Evolutionary conservation across 2,888 invertebrate species (phyloP).

Genomic region (Schizaphis graminum): DNA sequence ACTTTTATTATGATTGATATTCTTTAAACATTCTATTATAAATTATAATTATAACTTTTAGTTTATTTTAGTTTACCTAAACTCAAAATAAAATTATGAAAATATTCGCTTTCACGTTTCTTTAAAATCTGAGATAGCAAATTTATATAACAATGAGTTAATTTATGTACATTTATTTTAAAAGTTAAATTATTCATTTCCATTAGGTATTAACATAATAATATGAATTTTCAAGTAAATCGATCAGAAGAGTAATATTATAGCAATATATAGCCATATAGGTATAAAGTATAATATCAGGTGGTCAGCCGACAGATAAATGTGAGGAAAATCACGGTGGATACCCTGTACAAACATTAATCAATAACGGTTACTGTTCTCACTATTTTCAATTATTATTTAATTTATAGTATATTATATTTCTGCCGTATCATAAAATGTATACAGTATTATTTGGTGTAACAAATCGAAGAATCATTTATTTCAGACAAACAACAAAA

Average conservation of each 20-base stretch:
- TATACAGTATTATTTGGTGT: not conserved
- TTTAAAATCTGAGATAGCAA: not conserved
- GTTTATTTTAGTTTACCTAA: not conserved
- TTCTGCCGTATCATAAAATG: not conserved
- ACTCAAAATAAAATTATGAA: not conserved
- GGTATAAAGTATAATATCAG: not conserved
- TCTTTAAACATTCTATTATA: not conserved
- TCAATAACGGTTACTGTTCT: not conserved
- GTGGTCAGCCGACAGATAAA: not conserved
- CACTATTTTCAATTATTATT: not conserved
- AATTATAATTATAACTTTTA: not conserved
- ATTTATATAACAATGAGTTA: not conserved
- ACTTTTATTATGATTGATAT: not conserved
- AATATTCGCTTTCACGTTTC: not conserved
- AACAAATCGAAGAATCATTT: not conserved
- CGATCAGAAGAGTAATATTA: not conserved
- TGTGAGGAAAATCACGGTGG: not conserved
- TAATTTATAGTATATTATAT: not conserved
- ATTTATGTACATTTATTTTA: not conserved
- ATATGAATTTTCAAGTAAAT: not conserved
- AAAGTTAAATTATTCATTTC: conserved; percentile 2
- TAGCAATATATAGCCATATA: not conserved
- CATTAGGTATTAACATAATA: not conserved
- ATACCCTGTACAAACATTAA: not conserved
- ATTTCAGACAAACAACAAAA: not conserved